Base-by-base conservation (phyloP, 2,888 invertebrate species). In the Linnaemya vulpina region DNA sequence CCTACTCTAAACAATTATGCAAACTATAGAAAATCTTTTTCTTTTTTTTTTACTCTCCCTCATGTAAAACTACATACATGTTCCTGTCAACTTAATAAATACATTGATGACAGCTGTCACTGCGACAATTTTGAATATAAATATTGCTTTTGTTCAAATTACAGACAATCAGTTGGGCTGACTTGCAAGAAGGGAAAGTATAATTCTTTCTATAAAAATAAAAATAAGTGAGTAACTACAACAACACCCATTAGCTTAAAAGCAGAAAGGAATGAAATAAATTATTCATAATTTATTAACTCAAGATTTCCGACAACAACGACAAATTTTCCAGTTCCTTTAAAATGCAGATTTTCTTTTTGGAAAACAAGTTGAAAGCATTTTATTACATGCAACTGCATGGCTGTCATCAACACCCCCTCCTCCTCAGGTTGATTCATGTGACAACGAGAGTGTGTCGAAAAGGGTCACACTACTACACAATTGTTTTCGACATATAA, bases 231-330 rank as follows among this genome's bases (percentile, higher is more conserved):
- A 30, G 30, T 30, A 30, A 30, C 2, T 3, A 30, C 5, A 30
- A 30, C n/a, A 58, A 35, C 30, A 58, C 4, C 17, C 30, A 11
- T 10, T 10, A 58, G 1, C 22, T 35, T 55, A 3, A 62, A 60
- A 51, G 22, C 11, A 13, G 51, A 30, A 62, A 17, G 20, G 20
- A 53, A 63, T 35, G 13, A 68, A 49, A 65, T 43, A 71, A 79
- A 63, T 55, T 71, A 67, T 58, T 46, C 58, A 73, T 65, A 79
- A 73, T 79, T 79, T 40, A 79, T 65, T 65, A 49, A 65, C 73
- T 73, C 17, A 17, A 73, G 49, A 73, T 80, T 80, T 80, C 79
- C 79, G 71, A 20, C 78, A 30, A 22, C 46, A 79, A 68, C 17
- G 17, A 58, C 53, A 65, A 25, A 38, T 49, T 53, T 74, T 74